phyloP scores from a whole-genome alignment of 2,888 invertebrate genomes.

The Rhingia campestris region DNA sequence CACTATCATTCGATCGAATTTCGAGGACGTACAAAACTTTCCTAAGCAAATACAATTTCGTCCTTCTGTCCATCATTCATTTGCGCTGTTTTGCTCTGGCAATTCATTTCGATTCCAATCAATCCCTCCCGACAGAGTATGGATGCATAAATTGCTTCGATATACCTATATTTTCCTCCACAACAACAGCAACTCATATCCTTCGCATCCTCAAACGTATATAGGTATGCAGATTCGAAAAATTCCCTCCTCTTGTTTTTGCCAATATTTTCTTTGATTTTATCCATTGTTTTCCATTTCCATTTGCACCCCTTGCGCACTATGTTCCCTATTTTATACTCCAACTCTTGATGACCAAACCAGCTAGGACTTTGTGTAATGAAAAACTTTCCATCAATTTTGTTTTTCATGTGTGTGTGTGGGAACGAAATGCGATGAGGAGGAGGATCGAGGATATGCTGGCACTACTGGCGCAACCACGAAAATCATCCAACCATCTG shows the following conservation, averaged over 20 bases:
- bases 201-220: constrained; percentile 11
- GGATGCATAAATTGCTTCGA: constrained; percentile 40
- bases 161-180: neutral
- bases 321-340: too few species aligned
- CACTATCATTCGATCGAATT: neutral
- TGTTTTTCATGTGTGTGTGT: constrained; percentile 7
- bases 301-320: neutral
- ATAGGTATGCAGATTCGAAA: constrained; percentile 1
- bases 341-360: neutral
- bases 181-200: constrained; percentile 9
- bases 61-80: constrained; percentile 44
- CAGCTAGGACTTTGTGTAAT: constrained; percentile 26
- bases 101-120: constrained; percentile 53
- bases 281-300: constrained; percentile 56
- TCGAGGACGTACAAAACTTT: neutral
- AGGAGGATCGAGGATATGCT: neutral
- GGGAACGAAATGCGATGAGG: neutral
- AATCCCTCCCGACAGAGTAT: constrained; percentile 31
- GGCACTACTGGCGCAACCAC: constrained; percentile 13
- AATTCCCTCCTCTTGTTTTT: constrained; percentile 15
- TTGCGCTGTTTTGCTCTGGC: constrained; percentile 33
- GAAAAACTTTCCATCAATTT: constrained; percentile 46
- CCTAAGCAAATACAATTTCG: constrained; percentile 20
- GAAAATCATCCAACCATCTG: constrained; percentile 46
- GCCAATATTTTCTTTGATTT: constrained; percentile 46